Conservation (phyloP, 2,888 invertebrate species). For the Syritta pipiens region DNA sequence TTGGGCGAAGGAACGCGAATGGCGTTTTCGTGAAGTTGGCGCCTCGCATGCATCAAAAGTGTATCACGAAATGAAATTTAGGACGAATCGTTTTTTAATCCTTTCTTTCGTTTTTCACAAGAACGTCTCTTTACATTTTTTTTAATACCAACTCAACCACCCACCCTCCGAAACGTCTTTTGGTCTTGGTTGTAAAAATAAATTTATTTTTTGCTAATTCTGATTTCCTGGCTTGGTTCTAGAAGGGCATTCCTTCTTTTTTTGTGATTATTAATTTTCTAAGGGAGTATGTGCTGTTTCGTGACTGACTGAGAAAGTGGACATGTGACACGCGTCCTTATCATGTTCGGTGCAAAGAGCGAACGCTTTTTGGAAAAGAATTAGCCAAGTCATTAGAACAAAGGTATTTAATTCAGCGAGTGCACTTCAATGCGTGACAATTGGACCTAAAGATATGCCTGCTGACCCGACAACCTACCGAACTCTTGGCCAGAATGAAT, state of each 20-base stretch:
- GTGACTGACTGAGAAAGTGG: conserved; percentile 34
- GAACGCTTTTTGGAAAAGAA: conserved; percentile 14
- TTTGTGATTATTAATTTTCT: conserved; percentile 14
- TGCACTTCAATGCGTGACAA: conserved; percentile 47
- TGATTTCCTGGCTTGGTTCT: conserved; percentile 49
- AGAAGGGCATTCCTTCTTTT: not conserved
- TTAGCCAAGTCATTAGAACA: conserved; percentile 24
- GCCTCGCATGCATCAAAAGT: conserved; percentile 64
- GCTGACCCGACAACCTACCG: not conserved
- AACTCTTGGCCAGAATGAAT: not conserved
- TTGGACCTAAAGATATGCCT: conserved; percentile 1
- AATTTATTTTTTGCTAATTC: conserved; percentile 47
- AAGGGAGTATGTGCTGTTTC: conserved; percentile 16
- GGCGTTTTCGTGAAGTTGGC: conserved; percentile 59
- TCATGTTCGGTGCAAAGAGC: not conserved
- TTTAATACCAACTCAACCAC: no score
- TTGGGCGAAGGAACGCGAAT: not conserved
- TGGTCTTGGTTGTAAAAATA: conserved; percentile 25
- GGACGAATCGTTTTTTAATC: conserved; percentile 47
- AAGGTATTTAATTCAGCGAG: conserved; percentile 6
- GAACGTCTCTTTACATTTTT: not conserved
- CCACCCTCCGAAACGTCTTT: no score
- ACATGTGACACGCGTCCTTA: conserved; percentile 34
- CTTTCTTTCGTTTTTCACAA: conserved; percentile 19
- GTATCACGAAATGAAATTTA: conserved; percentile 63